Evolutionary conservation across 2,113 vertebrate genomes (phyloP).

Genomic region (Scytalopus superciliaris): DNA sequence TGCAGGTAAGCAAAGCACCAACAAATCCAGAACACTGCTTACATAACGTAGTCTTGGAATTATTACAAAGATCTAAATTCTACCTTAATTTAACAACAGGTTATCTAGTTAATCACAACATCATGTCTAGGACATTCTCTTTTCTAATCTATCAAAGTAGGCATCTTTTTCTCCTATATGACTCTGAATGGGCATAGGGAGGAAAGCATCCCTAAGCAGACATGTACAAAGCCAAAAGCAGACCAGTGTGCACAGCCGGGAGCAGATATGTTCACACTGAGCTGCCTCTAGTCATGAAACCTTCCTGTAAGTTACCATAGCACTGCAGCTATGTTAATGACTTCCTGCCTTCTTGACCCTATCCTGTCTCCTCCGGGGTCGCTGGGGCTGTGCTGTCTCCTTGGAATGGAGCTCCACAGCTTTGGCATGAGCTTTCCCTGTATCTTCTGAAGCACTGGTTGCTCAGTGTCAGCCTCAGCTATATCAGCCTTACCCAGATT

Average conservation of each 20-base stretch:
- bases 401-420: neutral
- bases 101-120: neutral
- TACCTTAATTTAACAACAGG: neutral
- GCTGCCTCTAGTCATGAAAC: neutral
- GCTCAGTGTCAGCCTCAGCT: neutral
- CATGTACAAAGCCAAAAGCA: neutral
- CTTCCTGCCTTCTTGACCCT: neutral
- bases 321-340: neutral
- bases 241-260: neutral
- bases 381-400: neutral
- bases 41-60: neutral
- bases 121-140: neutral
- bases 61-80: neutral
- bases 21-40: neutral
- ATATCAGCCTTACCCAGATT: neutral
- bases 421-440: neutral
- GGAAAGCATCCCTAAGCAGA: neutral
- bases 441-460: neutral
- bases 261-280: neutral
- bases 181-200: neutral
- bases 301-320: neutral
- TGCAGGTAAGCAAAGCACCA: neutral
- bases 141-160: neutral
- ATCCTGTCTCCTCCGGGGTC: neutral
- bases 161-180: neutral